Evolutionary conservation across 1,140 invertebrate species (phyloP).

Genomic region (Pararge aegeria): DNA sequence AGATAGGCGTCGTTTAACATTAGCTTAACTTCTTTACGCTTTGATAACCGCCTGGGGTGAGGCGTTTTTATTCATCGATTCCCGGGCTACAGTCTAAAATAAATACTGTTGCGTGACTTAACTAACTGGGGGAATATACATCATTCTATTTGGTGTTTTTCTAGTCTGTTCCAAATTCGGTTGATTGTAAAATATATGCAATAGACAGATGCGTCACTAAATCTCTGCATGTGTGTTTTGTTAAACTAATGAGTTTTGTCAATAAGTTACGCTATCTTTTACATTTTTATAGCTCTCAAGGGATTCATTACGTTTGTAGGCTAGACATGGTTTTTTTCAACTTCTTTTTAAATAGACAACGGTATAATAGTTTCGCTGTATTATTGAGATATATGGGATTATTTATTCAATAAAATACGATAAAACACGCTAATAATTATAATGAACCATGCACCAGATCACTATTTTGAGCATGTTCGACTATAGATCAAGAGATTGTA

Average conservation of each 20-base stretch:
- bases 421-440: no score
- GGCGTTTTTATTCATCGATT: slow-evolving; percentile 46
- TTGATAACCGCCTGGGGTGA: slow-evolving; percentile 70
- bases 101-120: slow-evolving; percentile 44
- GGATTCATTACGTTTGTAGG: neutral
- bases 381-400: neutral
- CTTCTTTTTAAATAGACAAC: neutral
- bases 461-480: no score
- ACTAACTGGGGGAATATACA: slow-evolving; percentile 41
- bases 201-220: slow-evolving; percentile 57
- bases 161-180: slow-evolving; percentile 34
- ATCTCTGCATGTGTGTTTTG: slow-evolving; percentile 72
- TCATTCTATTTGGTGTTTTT: slow-evolving; percentile 41
- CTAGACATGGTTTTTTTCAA: neutral
- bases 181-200: slow-evolving; percentile 60
- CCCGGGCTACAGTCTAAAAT: slow-evolving; percentile 53
- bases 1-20: slow-evolving; percentile 77
- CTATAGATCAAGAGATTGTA: no score
- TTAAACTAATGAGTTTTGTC: slow-evolving; percentile 68
- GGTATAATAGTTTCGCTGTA: neutral
- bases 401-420: no score
- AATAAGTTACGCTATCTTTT: slow-evolving; percentile 59
- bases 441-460: no score
- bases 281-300: slow-evolving; percentile 6
- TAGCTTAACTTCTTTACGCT: slow-evolving; percentile 79